Percentiles rank a stretch among this genome's conserved stretches.
These are phyloP conservation scores for Notothenia rossii DNA, from an alignment of 2,113 vertebrate genomes.

Conservation along the genomic window DNA sequence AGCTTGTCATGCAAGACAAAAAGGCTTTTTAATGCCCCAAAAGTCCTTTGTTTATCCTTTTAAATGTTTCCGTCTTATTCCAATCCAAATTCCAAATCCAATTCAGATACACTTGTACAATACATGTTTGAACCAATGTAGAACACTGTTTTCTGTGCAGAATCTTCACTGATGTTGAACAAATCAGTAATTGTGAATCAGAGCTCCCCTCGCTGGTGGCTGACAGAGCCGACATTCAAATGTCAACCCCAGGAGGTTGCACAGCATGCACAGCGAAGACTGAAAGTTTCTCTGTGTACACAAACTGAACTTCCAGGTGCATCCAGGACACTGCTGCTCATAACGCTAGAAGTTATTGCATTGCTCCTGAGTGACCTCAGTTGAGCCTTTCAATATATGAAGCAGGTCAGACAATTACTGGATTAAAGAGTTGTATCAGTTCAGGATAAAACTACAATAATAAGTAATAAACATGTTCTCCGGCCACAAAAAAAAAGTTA, in stretches of 20 bases:
- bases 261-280: background rate
- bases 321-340: background rate
- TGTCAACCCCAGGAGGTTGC: constrained; percentile 6
- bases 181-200: constrained; percentile 7
- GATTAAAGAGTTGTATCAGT: background rate
- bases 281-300: background rate
- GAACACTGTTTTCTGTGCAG: background rate
- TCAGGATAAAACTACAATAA: background rate
- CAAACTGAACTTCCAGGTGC: background rate
- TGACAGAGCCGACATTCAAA: constrained; percentile 21
- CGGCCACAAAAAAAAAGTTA: too few species aligned
- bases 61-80: background rate
- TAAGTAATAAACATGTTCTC: too few species aligned
- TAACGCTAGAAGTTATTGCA: background rate
- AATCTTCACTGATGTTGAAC: background rate
- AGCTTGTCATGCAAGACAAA: constrained; percentile 1
- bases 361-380: background rate
- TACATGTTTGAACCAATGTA: background rate
- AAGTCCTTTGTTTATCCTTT: background rate
- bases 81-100: background rate
- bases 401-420: background rate
- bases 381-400: background rate
- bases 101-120: background rate
- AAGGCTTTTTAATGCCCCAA: too few species aligned
- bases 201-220: constrained; percentile 15